A percentile compares a stretch with the other conserved stretches of the same genome.
Conservation (phyloP, 2,113 vertebrate species). For the Brachyhypopomus gauderio region DNA sequence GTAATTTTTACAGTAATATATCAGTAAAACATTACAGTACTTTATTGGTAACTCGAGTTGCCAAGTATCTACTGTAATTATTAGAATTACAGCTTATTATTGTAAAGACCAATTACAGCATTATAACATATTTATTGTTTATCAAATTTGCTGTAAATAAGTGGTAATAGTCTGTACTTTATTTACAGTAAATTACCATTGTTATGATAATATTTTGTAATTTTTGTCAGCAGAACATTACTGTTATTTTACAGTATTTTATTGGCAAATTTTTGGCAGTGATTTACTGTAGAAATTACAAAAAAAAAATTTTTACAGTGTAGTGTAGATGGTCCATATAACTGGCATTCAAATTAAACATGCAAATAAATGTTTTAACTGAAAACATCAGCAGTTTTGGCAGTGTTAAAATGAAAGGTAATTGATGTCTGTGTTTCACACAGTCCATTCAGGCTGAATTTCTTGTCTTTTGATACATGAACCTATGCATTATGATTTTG, state of each 20-base stretch:
- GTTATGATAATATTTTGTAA: not conserved
- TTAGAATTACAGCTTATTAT: not conserved
- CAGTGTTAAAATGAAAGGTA: no score
- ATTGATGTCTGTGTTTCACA: no score
- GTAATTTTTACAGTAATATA: no score
- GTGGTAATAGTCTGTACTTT: not conserved
- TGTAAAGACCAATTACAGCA: not conserved
- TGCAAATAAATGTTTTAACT: no score
- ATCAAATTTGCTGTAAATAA: not conserved
- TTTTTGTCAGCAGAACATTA: not conserved
- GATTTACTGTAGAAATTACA: constrained; percentile 1
- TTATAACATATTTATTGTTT: not conserved
- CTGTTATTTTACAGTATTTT: not conserved
- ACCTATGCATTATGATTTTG: no score
- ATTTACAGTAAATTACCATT: not conserved
- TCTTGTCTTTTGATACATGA: no score
- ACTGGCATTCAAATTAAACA: no score
- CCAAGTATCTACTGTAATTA: not conserved
- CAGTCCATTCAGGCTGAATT: no score
- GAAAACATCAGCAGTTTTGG: no score
- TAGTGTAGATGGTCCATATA: no score
- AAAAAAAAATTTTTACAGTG: no score
- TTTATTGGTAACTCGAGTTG: not conserved
- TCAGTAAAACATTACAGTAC: no score
- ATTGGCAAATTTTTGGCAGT: not conserved